phyloP scores from a whole-genome alignment of 2,888 invertebrate species.

The Smittia sp. region DNA sequence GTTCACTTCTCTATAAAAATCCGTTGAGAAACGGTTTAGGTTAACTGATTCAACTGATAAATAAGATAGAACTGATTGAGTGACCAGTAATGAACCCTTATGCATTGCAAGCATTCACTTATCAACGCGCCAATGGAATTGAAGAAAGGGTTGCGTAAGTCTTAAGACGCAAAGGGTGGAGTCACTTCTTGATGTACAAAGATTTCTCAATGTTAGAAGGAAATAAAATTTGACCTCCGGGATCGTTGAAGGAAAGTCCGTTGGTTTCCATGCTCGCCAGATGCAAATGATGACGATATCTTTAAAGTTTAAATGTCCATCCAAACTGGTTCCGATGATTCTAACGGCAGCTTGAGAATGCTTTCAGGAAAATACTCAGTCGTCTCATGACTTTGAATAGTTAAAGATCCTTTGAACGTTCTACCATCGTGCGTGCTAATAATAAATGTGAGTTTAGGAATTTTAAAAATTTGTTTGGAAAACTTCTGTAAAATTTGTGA shows the following conservation, averaged over 20 bases:
- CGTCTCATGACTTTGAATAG: background rate
- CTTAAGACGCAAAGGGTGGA: conserved; percentile 15
- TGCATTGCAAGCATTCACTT: background rate
- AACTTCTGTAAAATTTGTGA: too few relatives aligned
- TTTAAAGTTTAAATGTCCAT: conserved; percentile 34
- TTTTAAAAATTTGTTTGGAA: too few relatives aligned
- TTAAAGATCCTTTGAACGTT: background rate
- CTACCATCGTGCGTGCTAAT: background rate
- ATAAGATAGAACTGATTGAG: background rate
- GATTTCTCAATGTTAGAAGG: background rate
- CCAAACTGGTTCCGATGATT: conserved; percentile 12
- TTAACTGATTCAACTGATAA: conserved; percentile 23
- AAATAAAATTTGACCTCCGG: background rate
- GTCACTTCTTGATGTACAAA: background rate
- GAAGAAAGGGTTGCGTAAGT: conserved; percentile 14
- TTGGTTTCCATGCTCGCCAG: conserved; percentile 13
- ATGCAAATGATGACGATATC: background rate
- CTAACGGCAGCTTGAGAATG: background rate
- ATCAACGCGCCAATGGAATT: background rate
- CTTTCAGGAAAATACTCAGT: background rate
- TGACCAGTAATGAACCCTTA: conserved; percentile 30
- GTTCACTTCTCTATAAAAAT: background rate
- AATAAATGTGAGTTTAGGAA: too few relatives aligned
- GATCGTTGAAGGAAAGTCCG: background rate
- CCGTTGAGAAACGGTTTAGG: background rate